Conservation (phyloP, 1,140 invertebrate species). For the Hyphantria cunea region DNA sequence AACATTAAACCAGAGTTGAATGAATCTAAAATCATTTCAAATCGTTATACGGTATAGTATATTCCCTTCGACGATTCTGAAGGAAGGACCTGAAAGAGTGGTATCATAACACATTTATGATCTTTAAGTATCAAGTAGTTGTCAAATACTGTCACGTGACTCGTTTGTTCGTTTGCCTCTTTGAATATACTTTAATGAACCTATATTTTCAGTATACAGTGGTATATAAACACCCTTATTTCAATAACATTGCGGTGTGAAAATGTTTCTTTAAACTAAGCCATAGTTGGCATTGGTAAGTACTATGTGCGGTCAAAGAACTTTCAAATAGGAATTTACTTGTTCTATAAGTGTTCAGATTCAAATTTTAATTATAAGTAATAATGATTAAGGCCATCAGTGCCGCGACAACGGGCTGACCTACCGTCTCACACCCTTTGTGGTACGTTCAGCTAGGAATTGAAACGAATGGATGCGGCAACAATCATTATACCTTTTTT, state of each 20-base stretch:
- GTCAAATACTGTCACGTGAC: too few species aligned
- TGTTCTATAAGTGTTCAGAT: conserved; percentile 54
- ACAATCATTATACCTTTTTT: neutral
- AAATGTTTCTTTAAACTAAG: neutral
- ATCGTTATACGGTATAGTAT: too few species aligned
- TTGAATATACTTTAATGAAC: too few species aligned
- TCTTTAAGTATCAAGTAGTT: too few species aligned
- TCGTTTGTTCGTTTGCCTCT: too few species aligned
- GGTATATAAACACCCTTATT: neutral
- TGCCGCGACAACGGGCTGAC: conserved; percentile 68
- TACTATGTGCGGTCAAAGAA: neutral
- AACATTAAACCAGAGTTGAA: too few species aligned
- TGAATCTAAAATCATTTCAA: too few species aligned
- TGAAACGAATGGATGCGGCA: conserved; percentile 41
- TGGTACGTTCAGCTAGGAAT: neutral
- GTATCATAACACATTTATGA: too few species aligned
- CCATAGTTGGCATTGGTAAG: neutral
- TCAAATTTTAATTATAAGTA: conserved; percentile 75
- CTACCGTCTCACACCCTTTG: conserved; percentile 67
- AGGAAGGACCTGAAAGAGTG: too few species aligned
- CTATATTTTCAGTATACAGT: too few species aligned
- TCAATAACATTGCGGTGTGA: neutral
- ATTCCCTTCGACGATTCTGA: too few species aligned
- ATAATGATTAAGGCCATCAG: conserved; percentile 76
- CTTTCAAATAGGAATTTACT: conserved; percentile 15